Percentiles rank a stretch among this genome's conserved stretches.
These are phyloP conservation scores for Amniataba percoides DNA, from an alignment of 2,797 vertebrate species.

Conservation along the genomic window DNA sequence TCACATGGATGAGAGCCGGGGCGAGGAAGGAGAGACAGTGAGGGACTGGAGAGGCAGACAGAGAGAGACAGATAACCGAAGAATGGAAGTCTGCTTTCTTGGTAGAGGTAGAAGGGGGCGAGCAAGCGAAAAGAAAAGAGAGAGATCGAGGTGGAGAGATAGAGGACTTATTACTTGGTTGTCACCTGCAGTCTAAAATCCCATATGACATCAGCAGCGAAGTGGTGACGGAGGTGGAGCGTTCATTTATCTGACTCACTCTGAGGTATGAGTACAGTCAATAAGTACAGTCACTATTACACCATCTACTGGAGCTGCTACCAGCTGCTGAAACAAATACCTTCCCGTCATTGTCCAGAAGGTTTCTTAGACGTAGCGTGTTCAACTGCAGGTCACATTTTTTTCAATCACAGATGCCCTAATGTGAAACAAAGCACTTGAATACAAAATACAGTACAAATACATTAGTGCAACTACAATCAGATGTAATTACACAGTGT, in stretches of 20 bases:
- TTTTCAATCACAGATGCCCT: neutral
- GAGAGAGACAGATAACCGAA: conserved; percentile 81
- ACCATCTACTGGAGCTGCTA: conserved; percentile 75
- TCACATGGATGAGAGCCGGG: conserved; percentile 82
- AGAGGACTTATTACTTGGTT: conserved; percentile 85
- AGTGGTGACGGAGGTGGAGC: conserved; percentile 75
- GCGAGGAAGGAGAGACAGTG: conserved; percentile 73
- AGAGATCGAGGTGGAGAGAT: conserved; percentile 73
- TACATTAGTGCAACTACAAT: neutral
- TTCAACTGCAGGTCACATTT: neutral
- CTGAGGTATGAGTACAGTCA: conserved; percentile 73
- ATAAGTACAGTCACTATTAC: conserved; percentile 80
- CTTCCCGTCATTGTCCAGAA: conserved; percentile 51
- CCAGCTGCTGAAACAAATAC: conserved; percentile 64
- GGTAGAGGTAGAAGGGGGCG: conserved; percentile 66
- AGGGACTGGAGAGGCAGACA: conserved; percentile 70
- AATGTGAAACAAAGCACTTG: conserved; percentile 18
- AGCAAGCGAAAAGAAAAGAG: conserved; percentile 59
- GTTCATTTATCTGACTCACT: conserved; percentile 82
- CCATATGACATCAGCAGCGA: conserved; percentile 83
- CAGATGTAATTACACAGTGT: neutral
- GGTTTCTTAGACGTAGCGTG: neutral
- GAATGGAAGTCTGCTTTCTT: conserved; percentile 72
- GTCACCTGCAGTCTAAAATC: conserved; percentile 84
- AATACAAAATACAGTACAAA: neutral